Evolutionary conservation across 1,140 invertebrate species (phyloP).

Genomic region (Trichonephila clavata): DNA sequence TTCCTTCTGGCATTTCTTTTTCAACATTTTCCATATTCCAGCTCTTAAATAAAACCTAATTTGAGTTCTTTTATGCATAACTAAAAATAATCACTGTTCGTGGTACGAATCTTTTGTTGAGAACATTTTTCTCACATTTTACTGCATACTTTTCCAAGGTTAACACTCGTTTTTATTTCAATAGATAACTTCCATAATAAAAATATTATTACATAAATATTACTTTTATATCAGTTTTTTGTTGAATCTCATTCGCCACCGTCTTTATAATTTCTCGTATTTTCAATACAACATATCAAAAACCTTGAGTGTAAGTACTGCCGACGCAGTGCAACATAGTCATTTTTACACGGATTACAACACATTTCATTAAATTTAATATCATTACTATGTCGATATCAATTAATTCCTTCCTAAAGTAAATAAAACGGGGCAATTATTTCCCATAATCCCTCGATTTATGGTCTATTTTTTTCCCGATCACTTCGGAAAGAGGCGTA

Average conservation of each 20-base stretch:
- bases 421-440: constrained; percentile 76
- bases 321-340: constrained; percentile 21
- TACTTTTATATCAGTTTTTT: constrained; percentile 41
- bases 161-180: constrained; percentile 57
- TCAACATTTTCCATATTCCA: neutral
- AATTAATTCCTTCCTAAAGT: constrained; percentile 74
- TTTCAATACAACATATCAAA: constrained; percentile 22
- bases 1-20: no score
- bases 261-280: neutral
- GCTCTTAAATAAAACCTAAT: no score
- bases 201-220: constrained; percentile 48
- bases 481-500: constrained; percentile 42
- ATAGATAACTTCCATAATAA: neutral
- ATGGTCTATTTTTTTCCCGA: constrained; percentile 58
- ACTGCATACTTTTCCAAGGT: constrained; percentile 50
- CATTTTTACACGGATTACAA: constrained; percentile 74
- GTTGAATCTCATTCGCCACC: constrained; percentile 1
- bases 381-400: constrained; percentile 73
- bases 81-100: neutral
- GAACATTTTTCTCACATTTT: constrained; percentile 48
- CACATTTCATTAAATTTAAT: constrained; percentile 75
- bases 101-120: neutral
- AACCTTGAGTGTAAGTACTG: neutral
- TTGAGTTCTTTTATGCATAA: neutral
- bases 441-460: constrained; percentile 73